Evolutionary conservation across 2,888 invertebrate species (phyloP).

Genomic region (Lasioglossum vierecki): DNA sequence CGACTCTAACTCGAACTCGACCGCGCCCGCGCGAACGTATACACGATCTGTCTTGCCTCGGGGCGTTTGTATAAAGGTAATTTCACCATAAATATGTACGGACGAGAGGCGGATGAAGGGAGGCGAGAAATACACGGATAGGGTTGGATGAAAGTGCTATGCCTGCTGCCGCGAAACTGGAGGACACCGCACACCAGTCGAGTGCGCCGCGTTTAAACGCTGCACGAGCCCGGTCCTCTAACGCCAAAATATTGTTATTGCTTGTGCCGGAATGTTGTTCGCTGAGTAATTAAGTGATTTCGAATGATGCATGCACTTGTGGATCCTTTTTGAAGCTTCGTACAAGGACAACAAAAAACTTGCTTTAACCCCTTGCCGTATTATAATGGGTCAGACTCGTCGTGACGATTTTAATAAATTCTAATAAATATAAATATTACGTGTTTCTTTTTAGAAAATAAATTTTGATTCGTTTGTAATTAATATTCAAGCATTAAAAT

Average conservation of each 20-base stretch:
- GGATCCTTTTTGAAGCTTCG: background rate
- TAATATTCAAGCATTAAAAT: no score
- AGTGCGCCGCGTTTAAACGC: constrained; percentile 7
- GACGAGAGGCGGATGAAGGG: background rate
- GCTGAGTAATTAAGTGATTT: background rate
- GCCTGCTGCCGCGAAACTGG: background rate
- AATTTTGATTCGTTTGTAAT: no score
- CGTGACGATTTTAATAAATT: no score
- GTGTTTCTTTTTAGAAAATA: no score
- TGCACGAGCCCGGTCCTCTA: background rate
- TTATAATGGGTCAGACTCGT: no score
- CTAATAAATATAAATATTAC: no score
- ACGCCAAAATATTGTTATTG: constrained; percentile 5
- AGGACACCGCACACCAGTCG: background rate
- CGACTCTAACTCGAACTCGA: background rate
- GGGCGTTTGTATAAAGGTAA: constrained; percentile 58
- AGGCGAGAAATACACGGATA: constrained; percentile 11
- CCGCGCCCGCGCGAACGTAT: background rate
- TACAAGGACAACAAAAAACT: background rate
- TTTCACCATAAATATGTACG: constrained; percentile 57
- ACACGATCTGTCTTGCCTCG: constrained; percentile 58
- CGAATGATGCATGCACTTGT: background rate
- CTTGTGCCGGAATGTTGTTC: background rate
- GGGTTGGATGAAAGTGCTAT: background rate
- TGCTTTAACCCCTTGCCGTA: background rate